phyloP scores from a whole-genome alignment of 2,113 vertebrate genomes.

The Ceyx cyanopectus region DNA sequence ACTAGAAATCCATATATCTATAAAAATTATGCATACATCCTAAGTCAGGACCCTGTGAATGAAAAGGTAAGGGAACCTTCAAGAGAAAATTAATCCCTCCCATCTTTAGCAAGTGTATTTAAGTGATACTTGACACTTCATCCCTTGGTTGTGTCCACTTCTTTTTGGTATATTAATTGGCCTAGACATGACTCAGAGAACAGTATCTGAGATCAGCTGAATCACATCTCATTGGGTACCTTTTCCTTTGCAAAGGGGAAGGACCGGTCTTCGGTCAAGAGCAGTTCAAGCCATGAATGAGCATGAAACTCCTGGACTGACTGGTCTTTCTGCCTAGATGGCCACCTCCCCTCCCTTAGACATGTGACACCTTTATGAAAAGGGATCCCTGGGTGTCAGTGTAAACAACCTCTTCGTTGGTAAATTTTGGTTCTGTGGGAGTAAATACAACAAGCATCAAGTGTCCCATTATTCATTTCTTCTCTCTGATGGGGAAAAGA shows the following conservation, averaged over 20 bases:
- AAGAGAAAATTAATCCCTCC: not conserved
- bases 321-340: no score
- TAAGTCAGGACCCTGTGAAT: not conserved
- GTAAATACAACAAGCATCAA: not conserved
- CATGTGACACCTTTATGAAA: fast-evolving
- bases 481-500: not conserved
- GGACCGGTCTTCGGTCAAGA: not conserved
- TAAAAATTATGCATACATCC: not conserved
- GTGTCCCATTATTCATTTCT: not conserved
- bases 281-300: not conserved
- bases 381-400: not conserved
- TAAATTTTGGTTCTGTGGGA: not conserved
- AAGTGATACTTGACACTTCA: not conserved
- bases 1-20: not conserved
- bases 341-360: fast-evolving
- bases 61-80: not conserved
- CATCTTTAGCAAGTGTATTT: not conserved
- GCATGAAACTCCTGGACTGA: not conserved
- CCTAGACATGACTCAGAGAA: not conserved
- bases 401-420: not conserved
- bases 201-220: not conserved
- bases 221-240: not conserved
- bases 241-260: not conserved
- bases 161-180: fast-evolving
- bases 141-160: not conserved